Evolutionary conservation across 2,888 invertebrate species (phyloP).

Genomic region (Rhopalosiphum nymphaeae): DNA sequence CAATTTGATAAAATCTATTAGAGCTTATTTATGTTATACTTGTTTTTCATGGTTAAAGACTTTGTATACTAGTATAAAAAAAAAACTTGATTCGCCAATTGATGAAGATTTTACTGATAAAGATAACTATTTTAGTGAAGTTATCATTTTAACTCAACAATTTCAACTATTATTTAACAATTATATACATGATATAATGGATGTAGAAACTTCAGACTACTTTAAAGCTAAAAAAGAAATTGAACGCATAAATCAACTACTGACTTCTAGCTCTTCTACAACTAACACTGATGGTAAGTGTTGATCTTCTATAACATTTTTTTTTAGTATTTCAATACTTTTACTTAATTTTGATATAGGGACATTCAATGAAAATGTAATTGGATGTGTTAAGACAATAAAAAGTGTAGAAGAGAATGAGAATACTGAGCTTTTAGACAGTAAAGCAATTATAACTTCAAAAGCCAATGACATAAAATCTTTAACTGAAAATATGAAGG

Average conservation of each 20-base stretch:
- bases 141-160: conserved; percentile 4
- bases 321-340: not conserved
- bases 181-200: conserved; percentile 36
- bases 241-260: conserved; percentile 50
- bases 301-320: not conserved
- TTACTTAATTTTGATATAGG: not conserved
- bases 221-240: conserved; percentile 58
- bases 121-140: conserved; percentile 31
- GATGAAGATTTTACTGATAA: conserved; percentile 9
- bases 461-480: not conserved
- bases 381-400: not conserved
- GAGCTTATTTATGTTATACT: conserved; percentile 42
- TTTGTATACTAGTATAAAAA: conserved; percentile 37
- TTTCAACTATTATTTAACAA: conserved; percentile 35
- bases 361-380: not conserved
- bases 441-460: not conserved
- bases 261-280: conserved; percentile 1
- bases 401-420: not conserved
- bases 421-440: not conserved
- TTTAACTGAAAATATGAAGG: conserved; percentile 26
- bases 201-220: conserved; percentile 21
- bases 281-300: not conserved
- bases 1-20: conserved; percentile 42
- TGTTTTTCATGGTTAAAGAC: conserved; percentile 56
- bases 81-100: conserved; percentile 21